Conservation (phyloP, 2,888 invertebrate genomes). For the Oxyteleia sp. region DNA sequence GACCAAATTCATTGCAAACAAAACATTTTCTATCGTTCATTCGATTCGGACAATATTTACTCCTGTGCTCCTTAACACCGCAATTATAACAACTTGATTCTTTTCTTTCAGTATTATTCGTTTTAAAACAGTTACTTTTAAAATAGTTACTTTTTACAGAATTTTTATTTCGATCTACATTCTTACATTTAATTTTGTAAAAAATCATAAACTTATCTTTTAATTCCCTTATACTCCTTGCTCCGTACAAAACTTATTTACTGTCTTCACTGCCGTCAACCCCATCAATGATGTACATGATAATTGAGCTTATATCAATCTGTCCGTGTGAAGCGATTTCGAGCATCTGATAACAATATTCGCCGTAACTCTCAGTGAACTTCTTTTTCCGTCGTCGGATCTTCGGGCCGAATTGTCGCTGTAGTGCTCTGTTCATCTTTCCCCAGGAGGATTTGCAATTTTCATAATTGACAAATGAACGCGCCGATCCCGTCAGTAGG, state of each 20-base stretch:
- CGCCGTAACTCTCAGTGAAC: conserved; percentile 34
- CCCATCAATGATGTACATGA: conserved; percentile 67
- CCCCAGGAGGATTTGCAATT: conserved; percentile 56
- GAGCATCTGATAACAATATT: conserved; percentile 64
- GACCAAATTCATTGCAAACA: conserved; percentile 34
- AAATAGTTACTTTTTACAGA: conserved; percentile 3
- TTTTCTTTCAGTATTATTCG: conserved; percentile 6
- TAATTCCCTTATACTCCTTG: conserved; percentile 49
- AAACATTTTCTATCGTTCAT: conserved; percentile 40
- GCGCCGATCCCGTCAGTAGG: conserved; percentile 50
- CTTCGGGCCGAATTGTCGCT: conserved; percentile 39
- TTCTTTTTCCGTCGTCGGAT: conserved; percentile 45
- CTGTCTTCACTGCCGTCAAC: conserved; percentile 50
- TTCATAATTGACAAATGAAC: conserved; percentile 39
- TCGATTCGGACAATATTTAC: conserved; percentile 28
- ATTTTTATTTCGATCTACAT: conserved; percentile 1
- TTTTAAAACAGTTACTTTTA: conserved; percentile 14
- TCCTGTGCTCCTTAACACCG: conserved; percentile 22
- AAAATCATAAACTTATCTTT: conserved; percentile 61
- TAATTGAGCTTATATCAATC: conserved; percentile 48
- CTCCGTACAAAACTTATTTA: conserved; percentile 60
- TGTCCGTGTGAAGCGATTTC: conserved; percentile 52
- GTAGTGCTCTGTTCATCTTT: conserved; percentile 24
- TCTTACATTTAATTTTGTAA: conserved; percentile 36
- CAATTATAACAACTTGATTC: conserved; percentile 47